phyloP scores from a whole-genome alignment of 2,888 invertebrate genomes.

The Tenthredo notha region DNA sequence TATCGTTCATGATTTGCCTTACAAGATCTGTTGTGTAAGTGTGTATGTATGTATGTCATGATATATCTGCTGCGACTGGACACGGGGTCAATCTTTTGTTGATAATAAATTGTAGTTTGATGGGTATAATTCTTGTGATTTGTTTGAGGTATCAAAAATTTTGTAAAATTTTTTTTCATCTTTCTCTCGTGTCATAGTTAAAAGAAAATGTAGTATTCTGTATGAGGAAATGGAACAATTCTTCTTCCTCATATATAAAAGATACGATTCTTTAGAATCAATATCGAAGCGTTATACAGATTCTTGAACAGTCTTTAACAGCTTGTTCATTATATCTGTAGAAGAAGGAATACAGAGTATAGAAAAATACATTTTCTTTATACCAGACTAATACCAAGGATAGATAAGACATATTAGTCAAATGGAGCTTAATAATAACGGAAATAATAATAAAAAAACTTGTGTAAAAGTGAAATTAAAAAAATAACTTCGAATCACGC shows the following conservation, averaged over 20 bases:
- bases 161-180: not conserved
- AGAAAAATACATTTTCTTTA: conserved; percentile 40
- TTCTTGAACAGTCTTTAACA: not conserved
- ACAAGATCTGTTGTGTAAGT: conserved; percentile 16
- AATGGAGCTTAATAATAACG: not conserved
- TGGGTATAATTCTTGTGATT: conserved; percentile 16
- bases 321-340: not conserved
- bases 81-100: not conserved
- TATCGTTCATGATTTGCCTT: conserved; percentile 52
- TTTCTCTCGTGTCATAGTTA: not conserved
- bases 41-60: not conserved
- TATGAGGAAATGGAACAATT: conserved; percentile 4
- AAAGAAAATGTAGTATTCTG: conserved; percentile 32
- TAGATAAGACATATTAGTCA: conserved; percentile 16
- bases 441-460: not conserved
- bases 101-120: not conserved
- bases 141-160: conserved; percentile 4
- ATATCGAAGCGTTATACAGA: not conserved
- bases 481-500: not conserved
- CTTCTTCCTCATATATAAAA: conserved; percentile 5
- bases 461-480: not conserved
- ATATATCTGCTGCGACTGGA: not conserved
- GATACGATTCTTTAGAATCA: conserved; percentile 12
- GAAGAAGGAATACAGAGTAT: not conserved
- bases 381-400: conserved; percentile 13